Conservation (phyloP, 2,888 invertebrate species). For the Eulithis prunata region DNA sequence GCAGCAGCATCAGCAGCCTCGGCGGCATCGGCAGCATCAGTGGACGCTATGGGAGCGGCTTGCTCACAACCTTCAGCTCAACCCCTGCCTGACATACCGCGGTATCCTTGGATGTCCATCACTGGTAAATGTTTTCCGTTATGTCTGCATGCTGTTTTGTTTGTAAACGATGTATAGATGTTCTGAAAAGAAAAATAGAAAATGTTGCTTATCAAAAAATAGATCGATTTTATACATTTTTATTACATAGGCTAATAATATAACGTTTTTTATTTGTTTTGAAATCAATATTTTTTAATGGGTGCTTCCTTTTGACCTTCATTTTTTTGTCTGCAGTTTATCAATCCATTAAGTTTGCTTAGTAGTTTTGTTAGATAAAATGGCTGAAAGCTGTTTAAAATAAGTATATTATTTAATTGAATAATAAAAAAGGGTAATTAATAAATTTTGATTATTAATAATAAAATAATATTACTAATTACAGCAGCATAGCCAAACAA, state of each 20-base stretch:
- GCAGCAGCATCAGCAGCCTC: conserved; percentile 90
- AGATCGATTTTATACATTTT: neutral
- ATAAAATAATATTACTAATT: neutral
- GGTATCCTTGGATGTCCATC: conserved; percentile 98
- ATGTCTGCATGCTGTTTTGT: conserved; percentile 63
- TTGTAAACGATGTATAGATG: conserved; percentile 37
- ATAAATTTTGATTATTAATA: neutral
- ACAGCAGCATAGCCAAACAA: conserved; percentile 4
- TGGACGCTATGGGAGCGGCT: conserved; percentile 91
- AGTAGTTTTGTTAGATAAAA: neutral
- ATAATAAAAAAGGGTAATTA: conserved; percentile 2
- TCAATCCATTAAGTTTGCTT: neutral
- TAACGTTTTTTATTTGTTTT: neutral
- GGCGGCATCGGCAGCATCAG: conserved; percentile 89
- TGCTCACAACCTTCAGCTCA: conserved; percentile 93
- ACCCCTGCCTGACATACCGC: conserved; percentile 95
- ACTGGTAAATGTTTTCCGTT: conserved; percentile 90
- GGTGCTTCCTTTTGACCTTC: neutral
- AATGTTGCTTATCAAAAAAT: conserved; percentile 4
- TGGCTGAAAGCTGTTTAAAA: neutral
- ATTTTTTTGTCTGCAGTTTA: neutral
- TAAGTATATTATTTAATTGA: neutral
- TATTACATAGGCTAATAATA: neutral
- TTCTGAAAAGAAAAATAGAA: conserved; percentile 42
- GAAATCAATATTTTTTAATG: neutral